Evolutionary conservation across 1,140 invertebrate species (phyloP).

Genomic region (Euglossa dilemma): DNA sequence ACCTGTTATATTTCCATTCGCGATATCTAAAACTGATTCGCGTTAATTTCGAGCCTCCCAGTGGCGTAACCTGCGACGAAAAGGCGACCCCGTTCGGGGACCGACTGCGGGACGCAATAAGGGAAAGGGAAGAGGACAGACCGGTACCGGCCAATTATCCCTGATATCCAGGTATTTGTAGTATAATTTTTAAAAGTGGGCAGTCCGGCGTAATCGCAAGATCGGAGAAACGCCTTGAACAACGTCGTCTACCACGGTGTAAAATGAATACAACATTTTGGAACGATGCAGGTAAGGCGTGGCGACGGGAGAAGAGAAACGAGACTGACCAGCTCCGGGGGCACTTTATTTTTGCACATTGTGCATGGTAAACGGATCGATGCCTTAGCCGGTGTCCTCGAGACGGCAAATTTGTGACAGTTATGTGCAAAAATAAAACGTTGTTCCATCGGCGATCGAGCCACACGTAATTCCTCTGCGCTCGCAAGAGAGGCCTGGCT

Average conservation of each 20-base stretch:
- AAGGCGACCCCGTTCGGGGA: neutral
- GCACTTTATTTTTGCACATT: neutral
- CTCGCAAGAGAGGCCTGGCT: no score
- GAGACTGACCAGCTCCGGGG: neutral
- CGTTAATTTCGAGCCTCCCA: no score
- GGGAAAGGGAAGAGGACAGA: neutral
- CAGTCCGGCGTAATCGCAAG: neutral
- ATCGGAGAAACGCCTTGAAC: conserved; percentile 26
- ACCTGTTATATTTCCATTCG: no score
- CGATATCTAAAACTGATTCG: no score
- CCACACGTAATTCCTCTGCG: no score
- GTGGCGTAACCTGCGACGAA: no score
- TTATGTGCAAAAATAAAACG: neutral
- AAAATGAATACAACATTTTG: conserved; percentile 15
- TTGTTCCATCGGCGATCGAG: neutral
- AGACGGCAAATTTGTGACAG: neutral
- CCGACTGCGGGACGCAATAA: neutral
- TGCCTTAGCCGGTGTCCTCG: neutral
- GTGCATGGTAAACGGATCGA: neutral
- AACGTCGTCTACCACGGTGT: neutral
- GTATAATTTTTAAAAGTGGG: neutral
- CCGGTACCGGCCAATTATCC: neutral
- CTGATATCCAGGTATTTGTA: neutral
- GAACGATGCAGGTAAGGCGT: conserved; percentile 5
- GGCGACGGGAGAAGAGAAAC: neutral